Evolutionary conservation across 23 tunicate species (phyloP).

Genomic region (Diplosoma virens): DNA sequence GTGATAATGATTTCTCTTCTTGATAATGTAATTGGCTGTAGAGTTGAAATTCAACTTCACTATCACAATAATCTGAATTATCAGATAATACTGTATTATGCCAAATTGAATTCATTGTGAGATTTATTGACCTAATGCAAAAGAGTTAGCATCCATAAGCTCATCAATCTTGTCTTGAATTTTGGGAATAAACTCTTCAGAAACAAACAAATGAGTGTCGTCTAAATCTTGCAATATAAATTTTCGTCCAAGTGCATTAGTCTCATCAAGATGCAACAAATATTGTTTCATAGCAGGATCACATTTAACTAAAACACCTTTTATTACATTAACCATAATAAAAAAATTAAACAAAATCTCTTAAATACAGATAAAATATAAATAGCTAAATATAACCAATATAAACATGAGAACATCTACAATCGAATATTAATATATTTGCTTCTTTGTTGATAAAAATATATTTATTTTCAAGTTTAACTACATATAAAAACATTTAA

Average conservation of each 20-base stretch:
- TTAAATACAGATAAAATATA: no score
- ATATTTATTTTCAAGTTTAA: no score
- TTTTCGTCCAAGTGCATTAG: conserved; percentile 51
- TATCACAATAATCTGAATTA: conserved; percentile 27
- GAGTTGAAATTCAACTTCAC: conserved; percentile 48
- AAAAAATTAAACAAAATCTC: not conserved
- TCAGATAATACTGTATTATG: not conserved
- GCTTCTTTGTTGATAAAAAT: no score
- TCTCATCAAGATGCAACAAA: conserved; percentile 77
- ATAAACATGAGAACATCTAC: no score
- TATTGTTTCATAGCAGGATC: conserved; percentile 97
- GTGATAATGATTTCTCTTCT: not conserved
- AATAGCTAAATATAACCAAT: no score
- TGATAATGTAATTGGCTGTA: conserved; percentile 49
- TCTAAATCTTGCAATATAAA: conserved; percentile 92
- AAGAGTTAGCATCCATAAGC: conserved; percentile 76
- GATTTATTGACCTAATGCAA: conserved; percentile 63
- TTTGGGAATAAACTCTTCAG: conserved; percentile 51
- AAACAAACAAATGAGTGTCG: conserved; percentile 83
- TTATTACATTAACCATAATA: conserved; percentile 82
- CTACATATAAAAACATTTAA: no score
- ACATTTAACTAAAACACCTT: conserved; percentile 81
- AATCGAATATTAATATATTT: no score
- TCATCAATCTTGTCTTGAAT: conserved; percentile 79
- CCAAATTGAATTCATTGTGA: not conserved